phyloP scores from a whole-genome alignment of 2,888 invertebrate genomes.

The Graphium colonna region DNA sequence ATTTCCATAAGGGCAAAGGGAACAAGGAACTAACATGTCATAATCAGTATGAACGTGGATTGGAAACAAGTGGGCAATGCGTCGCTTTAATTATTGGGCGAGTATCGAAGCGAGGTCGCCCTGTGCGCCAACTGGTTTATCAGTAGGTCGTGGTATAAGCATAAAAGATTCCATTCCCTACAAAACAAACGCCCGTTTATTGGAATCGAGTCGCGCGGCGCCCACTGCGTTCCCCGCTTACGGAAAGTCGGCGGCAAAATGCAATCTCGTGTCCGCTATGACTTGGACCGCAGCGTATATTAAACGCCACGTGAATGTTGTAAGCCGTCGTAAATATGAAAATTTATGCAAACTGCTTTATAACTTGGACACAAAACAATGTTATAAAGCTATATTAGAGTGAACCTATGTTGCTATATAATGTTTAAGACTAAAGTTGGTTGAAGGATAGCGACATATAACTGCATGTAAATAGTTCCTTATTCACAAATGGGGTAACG shows the following conservation, averaged over 20 bases:
- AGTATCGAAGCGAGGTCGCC: conserved; percentile 65
- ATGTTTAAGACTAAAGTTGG: neutral
- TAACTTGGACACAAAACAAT: neutral
- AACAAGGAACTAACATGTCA: conserved; percentile 40
- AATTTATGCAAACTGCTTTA: conserved; percentile 24
- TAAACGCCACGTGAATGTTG: conserved; percentile 34
- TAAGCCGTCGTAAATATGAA: conserved; percentile 22
- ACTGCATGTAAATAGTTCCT: neutral
- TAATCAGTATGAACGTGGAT: conserved; percentile 60
- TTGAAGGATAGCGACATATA: neutral
- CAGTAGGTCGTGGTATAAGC: conserved; percentile 49
- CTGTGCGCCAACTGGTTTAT: conserved; percentile 73
- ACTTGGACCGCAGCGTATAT: conserved; percentile 39
- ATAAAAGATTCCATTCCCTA: conserved; percentile 37
- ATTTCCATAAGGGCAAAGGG: conserved; percentile 15
- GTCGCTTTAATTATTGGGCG: conserved; percentile 70
- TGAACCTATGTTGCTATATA: too few species aligned
- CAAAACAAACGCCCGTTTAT: conserved; percentile 26
- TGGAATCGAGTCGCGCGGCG: conserved; percentile 8
- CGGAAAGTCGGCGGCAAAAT: neutral
- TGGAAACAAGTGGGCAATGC: conserved; percentile 70
- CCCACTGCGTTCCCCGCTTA: neutral
- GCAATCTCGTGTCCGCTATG: conserved; percentile 30
- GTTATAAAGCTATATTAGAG: neutral
- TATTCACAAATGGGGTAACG: too few species aligned